Evolutionary conservation across 2,113 vertebrate species (phyloP).

Genomic region (Gobius niger): DNA sequence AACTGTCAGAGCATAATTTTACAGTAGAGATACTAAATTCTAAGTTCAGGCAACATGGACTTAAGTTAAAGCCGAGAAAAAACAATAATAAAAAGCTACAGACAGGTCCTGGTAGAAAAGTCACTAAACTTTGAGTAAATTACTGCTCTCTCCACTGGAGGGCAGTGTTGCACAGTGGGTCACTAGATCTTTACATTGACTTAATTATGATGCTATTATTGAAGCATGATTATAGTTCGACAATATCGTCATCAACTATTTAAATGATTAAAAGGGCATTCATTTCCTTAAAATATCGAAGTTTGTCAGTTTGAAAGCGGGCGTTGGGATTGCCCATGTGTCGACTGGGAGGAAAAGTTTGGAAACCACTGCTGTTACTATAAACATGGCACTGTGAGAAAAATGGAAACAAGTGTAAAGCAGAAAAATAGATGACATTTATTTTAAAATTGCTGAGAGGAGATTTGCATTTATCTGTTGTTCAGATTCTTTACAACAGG

Average conservation of each 20-base stretch:
- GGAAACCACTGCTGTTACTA: background rate
- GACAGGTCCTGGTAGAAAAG: background rate
- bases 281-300: too few relatives aligned
- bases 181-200: too few relatives aligned
- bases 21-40: too few relatives aligned
- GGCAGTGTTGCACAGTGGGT: background rate
- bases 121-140: background rate
- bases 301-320: too few relatives aligned
- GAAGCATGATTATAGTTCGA: too few relatives aligned
- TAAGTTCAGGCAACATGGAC: too few relatives aligned
- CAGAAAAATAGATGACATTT: constrained; percentile 10
- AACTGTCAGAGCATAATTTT: too few relatives aligned
- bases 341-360: too few relatives aligned
- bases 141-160: background rate
- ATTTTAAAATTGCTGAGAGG: background rate
- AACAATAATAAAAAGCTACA: background rate
- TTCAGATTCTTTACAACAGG: constrained; percentile 37
- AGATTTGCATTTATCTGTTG: constrained; percentile 1
- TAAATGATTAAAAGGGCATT: too few relatives aligned
- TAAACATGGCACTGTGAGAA: background rate
- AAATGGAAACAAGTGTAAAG: background rate
- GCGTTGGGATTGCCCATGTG: too few relatives aligned
- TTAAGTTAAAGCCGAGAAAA: background rate
- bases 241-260: too few relatives aligned
- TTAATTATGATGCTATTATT: too few relatives aligned